These are phyloP conservation scores for Philereme transversata DNA, from an alignment of 2,888 invertebrate species.

Conservation along the genomic window DNA sequence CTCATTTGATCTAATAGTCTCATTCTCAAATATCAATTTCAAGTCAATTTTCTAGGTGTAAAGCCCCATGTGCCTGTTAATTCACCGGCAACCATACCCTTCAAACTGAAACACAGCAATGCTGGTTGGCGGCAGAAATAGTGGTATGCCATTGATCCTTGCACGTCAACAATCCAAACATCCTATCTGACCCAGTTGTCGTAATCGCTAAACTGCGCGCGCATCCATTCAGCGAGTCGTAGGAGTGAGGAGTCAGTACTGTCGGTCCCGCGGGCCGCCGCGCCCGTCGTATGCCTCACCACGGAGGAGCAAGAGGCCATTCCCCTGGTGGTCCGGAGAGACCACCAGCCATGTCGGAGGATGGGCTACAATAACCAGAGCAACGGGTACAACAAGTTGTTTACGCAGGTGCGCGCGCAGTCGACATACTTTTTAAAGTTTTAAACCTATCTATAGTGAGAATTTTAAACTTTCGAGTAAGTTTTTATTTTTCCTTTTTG, in stretches of 20 bases:
- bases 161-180: conserved; percentile 31
- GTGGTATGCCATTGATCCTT: conserved; percentile 35
- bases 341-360: conserved; percentile 83
- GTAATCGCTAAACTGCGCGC: conserved; percentile 67
- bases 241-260: conserved; percentile 47
- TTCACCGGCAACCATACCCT: too few relatives aligned
- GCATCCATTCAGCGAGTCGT: conserved; percentile 64
- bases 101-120: too few relatives aligned
- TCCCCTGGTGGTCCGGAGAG: conserved; percentile 79
- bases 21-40: too few relatives aligned
- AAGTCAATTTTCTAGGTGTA: too few relatives aligned
- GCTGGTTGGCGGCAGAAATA: background rate
- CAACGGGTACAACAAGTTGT: conserved; percentile 92
- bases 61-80: too few relatives aligned
- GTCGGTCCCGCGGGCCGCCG: conserved; percentile 56
- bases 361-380: conserved; percentile 91
- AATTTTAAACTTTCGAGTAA: too few relatives aligned
- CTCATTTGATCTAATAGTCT: too few relatives aligned
- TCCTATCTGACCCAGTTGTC: conserved; percentile 57
- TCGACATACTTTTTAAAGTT: too few relatives aligned
- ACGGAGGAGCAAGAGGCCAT: conserved; percentile 81
- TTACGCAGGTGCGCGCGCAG: conserved; percentile 87
- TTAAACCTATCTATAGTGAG: too few relatives aligned
- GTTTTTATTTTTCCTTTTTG: too few relatives aligned
- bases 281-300: conserved; percentile 60